Conservation (phyloP, 2,113 vertebrate species). For the Rafetus swinhoei region DNA sequence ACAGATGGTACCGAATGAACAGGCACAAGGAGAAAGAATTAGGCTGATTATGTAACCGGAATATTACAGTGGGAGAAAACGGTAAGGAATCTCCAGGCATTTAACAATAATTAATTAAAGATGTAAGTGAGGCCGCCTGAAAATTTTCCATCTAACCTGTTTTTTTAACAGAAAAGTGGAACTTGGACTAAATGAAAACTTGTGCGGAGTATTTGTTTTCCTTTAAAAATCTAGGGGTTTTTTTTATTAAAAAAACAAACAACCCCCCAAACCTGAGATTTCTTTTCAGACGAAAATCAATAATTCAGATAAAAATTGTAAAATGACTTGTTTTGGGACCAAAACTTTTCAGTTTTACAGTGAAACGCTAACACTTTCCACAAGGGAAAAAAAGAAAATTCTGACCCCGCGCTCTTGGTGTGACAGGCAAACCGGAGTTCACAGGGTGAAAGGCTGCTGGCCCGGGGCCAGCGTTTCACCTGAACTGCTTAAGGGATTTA, state of each 20-base stretch:
- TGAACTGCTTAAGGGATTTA: neutral
- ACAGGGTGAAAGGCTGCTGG: neutral
- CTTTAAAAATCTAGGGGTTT: neutral
- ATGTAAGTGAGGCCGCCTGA: neutral
- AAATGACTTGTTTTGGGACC: neutral
- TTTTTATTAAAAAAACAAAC: neutral
- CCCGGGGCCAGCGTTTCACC: neutral
- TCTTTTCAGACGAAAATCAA: neutral
- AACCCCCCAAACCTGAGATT: neutral
- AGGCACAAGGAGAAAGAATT: neutral
- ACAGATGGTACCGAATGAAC: neutral
- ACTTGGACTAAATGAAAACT: neutral
- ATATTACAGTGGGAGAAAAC: neutral
- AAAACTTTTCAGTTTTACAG: neutral
- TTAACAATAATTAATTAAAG: neutral
- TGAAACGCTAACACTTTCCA: neutral
- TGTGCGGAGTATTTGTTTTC: neutral
- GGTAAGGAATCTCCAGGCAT: neutral
- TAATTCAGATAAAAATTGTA: neutral
- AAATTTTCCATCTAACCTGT: neutral
- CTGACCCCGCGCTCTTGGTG: neutral
- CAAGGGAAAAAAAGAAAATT: neutral
- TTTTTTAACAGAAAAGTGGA: neutral
- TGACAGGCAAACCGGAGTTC: neutral
- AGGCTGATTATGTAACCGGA: neutral